Evolutionary conservation across 2,888 invertebrate genomes (phyloP).

Genomic region (Acleris literana): DNA sequence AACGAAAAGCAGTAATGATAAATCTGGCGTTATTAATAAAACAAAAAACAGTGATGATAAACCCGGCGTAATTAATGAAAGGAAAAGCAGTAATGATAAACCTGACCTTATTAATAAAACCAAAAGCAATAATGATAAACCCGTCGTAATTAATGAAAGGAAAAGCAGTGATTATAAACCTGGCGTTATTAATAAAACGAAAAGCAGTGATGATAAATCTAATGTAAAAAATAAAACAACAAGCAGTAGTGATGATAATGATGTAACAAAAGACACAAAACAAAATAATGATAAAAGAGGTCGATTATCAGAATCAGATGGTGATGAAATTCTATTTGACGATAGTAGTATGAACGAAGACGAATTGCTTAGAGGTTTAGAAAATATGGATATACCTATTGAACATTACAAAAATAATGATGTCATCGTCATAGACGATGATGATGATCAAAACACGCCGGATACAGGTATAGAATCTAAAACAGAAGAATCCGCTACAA

Average conservation of each 20-base stretch:
- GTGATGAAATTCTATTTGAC: conserved; percentile 45
- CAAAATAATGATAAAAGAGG: no score
- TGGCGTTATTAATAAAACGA: no score
- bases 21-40: no score
- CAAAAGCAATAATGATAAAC: no score
- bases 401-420: conserved; percentile 32
- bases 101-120: no score
- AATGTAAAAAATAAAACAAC: background rate
- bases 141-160: no score
- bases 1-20: no score
- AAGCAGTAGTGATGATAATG: no score
- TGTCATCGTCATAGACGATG: conserved; percentile 29
- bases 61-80: no score
- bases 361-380: conserved; percentile 54
- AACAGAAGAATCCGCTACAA: background rate
- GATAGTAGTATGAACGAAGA: conserved; percentile 55
- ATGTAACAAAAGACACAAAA: background rate
- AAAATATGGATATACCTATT: conserved; percentile 62
- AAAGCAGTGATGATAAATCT: background rate
- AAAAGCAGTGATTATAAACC: no score
- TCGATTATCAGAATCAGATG: conserved; percentile 45
- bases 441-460: conserved; percentile 9
- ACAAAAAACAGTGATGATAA: no score
- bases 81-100: no score
- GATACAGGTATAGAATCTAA: background rate